Base-by-base conservation (phyloP, 1,140 invertebrate species). In the Hylaeus anthracinus region DNA sequence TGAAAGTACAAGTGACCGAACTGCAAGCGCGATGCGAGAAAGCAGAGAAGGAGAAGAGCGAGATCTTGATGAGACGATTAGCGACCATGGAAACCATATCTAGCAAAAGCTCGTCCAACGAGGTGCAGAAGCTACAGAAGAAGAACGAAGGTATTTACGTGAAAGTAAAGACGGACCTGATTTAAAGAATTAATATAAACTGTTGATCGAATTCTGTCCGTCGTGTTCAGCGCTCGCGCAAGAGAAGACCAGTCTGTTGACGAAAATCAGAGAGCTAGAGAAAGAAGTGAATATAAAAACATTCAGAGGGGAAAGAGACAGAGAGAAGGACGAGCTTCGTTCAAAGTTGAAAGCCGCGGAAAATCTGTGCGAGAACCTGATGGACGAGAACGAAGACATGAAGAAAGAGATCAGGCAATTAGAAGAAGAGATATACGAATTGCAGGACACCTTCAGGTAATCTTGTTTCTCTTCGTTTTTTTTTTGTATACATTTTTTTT, bases 371-470 rank as follows among this genome's bases (percentile, higher is more conserved):
- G 97, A 99, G 91, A 97, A 98, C 84, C 94, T 99, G 2, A 98
- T 98, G 96, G 97, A 99, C 88, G 99, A 99, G 92, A 99, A 99
- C 93, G 97, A 99, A 90, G 96, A 98, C 66, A 97, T 99, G 93
- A 98, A 98, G 89, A 97, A 97, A 85, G 98, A 99, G 92, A 96
- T 99, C 37, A 93, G 97, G 69, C 97, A 99, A 88, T 94, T 99
- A 88, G 97, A 98, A 90, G 97, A 98, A 76, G 98, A 99, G 94
- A 98, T 99, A 93, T 98, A 99, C 90, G 98, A 99, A 94, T 97
- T 99, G 96, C 98, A 99, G 91, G 98, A 99, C 92, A 98, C 98
- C 91, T 99, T 99, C 93, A 95, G 96, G 95, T 96, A 89, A 39
- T 75, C 55, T 55, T 8, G 8, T 2, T 41, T 39, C 41, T 12